phyloP scores from a whole-genome alignment of 2,113 vertebrate genomes.

The Ahaetulla prasina region DNA sequence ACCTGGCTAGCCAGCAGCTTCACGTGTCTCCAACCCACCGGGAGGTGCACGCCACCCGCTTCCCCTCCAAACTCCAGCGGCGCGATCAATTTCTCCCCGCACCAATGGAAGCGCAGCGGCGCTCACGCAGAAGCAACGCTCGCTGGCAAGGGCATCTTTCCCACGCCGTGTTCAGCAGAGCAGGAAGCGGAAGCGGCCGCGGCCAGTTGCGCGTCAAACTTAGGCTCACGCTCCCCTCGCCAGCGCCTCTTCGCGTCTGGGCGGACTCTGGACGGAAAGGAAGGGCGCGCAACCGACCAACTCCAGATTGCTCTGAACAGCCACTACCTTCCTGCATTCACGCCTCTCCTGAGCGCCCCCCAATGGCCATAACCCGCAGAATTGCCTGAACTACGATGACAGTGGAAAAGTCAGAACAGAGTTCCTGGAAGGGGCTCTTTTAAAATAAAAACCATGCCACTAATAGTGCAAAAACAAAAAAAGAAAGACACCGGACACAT shows the following conservation, averaged over 20 bases:
- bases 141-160: accelerated
- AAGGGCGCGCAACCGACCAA: not conserved
- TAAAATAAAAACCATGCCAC: not conserved
- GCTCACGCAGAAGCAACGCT: not conserved
- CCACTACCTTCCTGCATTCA: not conserved
- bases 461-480: not conserved
- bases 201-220: not conserved
- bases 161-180: not conserved
- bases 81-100: not conserved
- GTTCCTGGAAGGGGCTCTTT: not conserved
- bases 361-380: not conserved
- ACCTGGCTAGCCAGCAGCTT: not conserved
- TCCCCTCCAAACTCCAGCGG: not conserved
- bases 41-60: not conserved
- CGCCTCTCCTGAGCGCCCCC: not conserved
- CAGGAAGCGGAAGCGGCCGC: no score
- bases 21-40: not conserved
- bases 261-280: not conserved
- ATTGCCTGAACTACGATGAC: not conserved
- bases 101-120: not conserved
- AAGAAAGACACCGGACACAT: not conserved
- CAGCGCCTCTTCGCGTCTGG: not conserved
- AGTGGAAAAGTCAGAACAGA: not conserved
- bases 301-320: not conserved
- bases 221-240: not conserved